A percentile compares a stretch with the other conserved stretches of the same genome.
These are phyloP conservation scores for Danio jaintianensis DNA, from an alignment of 2,797 vertebrate genomes.

Conservation along the genomic window DNA sequence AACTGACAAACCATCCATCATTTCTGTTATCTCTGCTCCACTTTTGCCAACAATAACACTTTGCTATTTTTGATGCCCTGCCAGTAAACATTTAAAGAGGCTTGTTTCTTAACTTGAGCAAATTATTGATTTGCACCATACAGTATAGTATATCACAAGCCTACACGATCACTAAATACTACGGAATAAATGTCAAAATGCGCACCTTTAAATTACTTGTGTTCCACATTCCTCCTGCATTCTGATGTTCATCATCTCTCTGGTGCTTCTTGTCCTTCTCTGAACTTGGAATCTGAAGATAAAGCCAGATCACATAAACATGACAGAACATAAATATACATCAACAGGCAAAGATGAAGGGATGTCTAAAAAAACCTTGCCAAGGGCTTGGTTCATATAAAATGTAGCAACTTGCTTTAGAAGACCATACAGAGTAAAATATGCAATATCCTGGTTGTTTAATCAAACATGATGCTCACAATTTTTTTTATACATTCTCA, in stretches of 20 bases:
- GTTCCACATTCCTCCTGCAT: background rate
- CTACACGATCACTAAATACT: background rate
- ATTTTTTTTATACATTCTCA: background rate
- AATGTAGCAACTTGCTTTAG: slow-evolving; percentile 2
- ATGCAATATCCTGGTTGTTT: background rate
- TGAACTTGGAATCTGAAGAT: slow-evolving; percentile 13
- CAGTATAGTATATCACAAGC: background rate
- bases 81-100: slow-evolving; percentile 11
- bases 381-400: background rate
- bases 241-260: background rate
- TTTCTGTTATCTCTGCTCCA: slow-evolving; percentile 3
- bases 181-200: background rate
- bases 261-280: background rate
- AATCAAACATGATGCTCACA: background rate
- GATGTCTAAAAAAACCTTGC: background rate
- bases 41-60: slow-evolving; percentile 29
- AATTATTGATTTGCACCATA: background rate
- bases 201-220: background rate
- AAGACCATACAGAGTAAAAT: background rate
- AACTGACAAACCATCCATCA: slow-evolving; percentile 8
- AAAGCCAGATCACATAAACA: slow-evolving; percentile 2
- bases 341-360: background rate
- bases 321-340: background rate
- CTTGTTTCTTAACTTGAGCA: background rate
- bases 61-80: slow-evolving; percentile 20